phyloP scores from a whole-genome alignment of 2,113 vertebrate species.

The Grammomys surdaster region DNA sequence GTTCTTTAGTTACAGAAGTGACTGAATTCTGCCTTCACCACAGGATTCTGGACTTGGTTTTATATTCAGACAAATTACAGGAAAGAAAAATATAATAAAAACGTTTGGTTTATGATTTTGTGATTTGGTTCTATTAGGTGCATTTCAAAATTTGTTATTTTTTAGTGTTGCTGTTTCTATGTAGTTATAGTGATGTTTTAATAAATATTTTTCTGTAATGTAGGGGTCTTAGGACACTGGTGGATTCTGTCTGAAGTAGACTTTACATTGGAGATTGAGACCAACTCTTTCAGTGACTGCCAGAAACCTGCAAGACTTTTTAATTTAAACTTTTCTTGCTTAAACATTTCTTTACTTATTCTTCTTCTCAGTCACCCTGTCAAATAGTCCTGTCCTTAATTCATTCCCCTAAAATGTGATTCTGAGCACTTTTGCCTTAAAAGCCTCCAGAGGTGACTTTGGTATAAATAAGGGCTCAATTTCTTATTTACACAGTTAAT shows the following conservation, averaged over 20 bases:
- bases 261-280: slow-evolving; percentile 17
- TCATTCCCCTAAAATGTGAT: background rate
- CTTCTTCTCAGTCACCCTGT: background rate
- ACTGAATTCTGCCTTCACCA: background rate
- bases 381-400: background rate
- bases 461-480: background rate
- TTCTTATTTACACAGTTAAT: background rate
- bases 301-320: background rate
- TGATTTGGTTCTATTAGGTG: background rate
- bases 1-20: background rate
- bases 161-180: background rate
- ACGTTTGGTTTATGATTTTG: background rate
- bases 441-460: background rate
- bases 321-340: background rate
- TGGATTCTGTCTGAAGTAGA: background rate
- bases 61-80: slow-evolving; percentile 10
- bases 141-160: slow-evolving; percentile 7
- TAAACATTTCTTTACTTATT: background rate
- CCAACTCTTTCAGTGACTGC: background rate
- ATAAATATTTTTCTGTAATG: background rate
- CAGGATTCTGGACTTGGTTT: background rate
- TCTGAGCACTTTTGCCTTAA: slow-evolving; percentile 9
- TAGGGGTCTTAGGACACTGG: background rate
- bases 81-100: background rate
- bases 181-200: background rate